Percentiles rank a stretch among this genome's conserved stretches.
Conservation (phyloP, 2,113 vertebrate genomes). For the Callipepla californica region DNA sequence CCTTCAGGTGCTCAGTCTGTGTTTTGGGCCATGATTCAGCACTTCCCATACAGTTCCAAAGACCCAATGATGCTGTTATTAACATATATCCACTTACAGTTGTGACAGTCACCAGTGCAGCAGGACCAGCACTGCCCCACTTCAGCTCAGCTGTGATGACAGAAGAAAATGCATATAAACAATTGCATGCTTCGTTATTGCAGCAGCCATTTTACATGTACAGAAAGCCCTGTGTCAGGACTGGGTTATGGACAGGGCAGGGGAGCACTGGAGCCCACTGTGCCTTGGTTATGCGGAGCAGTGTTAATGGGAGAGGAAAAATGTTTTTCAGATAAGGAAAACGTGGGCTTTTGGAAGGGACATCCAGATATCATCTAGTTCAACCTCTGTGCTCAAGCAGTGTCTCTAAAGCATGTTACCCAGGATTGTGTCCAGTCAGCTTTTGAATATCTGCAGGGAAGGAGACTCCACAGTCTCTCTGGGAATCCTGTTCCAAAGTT, state of each 20-base stretch:
- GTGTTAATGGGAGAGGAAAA: not conserved
- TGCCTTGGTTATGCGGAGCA: not conserved
- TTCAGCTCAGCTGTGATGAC: not conserved
- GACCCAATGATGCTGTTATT: accelerated
- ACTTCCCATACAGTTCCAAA: not conserved
- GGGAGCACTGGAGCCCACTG: not conserved
- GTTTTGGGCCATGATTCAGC: too few species aligned
- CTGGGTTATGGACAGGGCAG: not conserved
- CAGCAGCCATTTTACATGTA: not conserved
- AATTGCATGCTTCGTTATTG: not conserved
- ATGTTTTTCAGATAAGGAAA: not conserved
- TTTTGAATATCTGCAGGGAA: too few species aligned
- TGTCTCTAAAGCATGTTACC: too few species aligned
- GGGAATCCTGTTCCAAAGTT: too few species aligned
- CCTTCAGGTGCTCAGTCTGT: too few species aligned
- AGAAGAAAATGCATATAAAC: not conserved
- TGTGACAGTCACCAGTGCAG: not conserved
- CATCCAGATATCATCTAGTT: too few species aligned
- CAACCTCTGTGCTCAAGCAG: too few species aligned
- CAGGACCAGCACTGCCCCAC: not conserved
- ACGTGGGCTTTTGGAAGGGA: not conserved
- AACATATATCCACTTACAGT: accelerated
- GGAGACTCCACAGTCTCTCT: too few species aligned
- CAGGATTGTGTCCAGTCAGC: too few species aligned
- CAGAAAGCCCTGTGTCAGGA: not conserved